Evolutionary conservation across 2,888 invertebrate species (phyloP), one percentile per base, ranked within the genome.

Genomic region (Sinodicranocentrus sp.): DNA sequence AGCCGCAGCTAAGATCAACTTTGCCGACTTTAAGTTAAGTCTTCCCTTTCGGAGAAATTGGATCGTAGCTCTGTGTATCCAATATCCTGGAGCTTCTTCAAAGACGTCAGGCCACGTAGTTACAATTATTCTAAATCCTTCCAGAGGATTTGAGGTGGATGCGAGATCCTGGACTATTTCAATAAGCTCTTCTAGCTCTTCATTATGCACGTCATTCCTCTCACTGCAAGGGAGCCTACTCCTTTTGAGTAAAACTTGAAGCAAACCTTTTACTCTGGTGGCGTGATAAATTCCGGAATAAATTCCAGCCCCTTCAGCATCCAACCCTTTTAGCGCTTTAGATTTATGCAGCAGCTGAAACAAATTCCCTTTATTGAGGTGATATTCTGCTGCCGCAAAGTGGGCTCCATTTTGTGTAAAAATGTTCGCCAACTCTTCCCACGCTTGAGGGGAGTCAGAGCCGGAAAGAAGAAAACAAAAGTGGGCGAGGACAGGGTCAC

Each of bases 41-140:
- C 59, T 15, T 6, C 75, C 77, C 39, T 52, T 61, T 33, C 76
- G 67, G 6, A 86, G 28, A 28, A 70, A 83, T 25, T 70, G 26
- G 28, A 82, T 75, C 25, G 77, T 83, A 0, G 77, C 77, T 39
- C 72, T 48, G 48, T 87, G 87, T 15, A 87, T 73, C 44, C 68
- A 70, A n/a, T 54, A 21, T 17, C 85, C 77, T 10, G 48, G 59
- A 1, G 84, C 48, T 10, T 78, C 67, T 68, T 83, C 83, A 71
- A 87, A 84, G 3, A 52, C 67, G 15, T 85, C 76, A 0, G 85
- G 85, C 84, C 84, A 87, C n/a, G 84, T 83, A 39, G 65, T 77
- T 1, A 71, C 52, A 67, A 87, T 71, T n/a, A 85, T 63, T 25
- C 78, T 33, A 48, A 84, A 85, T 23, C 85, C 87, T 70, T 85